Evolutionary conservation across 2,113 vertebrate genomes (phyloP).

Genomic region (Hymenochirus boettgeri): DNA sequence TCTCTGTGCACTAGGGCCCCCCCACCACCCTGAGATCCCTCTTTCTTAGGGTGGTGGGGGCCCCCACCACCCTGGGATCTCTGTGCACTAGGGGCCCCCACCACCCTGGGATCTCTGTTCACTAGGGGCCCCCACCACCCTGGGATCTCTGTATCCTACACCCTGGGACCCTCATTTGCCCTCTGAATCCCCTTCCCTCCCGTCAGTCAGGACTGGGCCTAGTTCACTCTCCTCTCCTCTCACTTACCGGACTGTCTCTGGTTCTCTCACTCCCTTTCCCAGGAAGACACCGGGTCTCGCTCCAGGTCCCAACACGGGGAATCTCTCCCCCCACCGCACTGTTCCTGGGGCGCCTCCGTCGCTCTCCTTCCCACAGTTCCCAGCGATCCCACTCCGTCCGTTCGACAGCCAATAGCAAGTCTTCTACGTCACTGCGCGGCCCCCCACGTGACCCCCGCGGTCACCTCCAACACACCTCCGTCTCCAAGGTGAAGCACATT

Average conservation of each 20-base stretch:
- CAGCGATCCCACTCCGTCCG: not conserved
- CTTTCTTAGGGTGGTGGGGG: too few relatives aligned
- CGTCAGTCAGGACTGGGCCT: not conserved
- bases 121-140: not conserved
- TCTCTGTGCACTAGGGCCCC: not conserved
- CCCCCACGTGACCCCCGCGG: not conserved
- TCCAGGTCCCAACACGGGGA: too few relatives aligned
- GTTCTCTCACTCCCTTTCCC: not conserved
- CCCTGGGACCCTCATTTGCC: not conserved
- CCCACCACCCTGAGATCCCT: not conserved
- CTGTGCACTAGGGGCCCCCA: too few relatives aligned
- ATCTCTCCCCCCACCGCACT: not conserved
- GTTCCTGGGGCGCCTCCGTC: not conserved
- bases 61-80: not conserved
- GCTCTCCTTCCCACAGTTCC: constrained; percentile 5
- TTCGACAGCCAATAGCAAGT: not conserved
- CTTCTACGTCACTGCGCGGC: not conserved
- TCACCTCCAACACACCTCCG: constrained; percentile 9
- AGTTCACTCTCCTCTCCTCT: not conserved
- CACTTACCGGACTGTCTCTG: not conserved
- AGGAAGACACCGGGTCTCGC: not conserved
- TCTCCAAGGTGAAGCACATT: constrained; percentile 13
- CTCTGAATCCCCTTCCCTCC: not conserved
- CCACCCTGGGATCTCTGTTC: not conserved
- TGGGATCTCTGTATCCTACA: not conserved